Conservation (phyloP, 2,888 invertebrate species). For the Drosophila nigricruria region DNA sequence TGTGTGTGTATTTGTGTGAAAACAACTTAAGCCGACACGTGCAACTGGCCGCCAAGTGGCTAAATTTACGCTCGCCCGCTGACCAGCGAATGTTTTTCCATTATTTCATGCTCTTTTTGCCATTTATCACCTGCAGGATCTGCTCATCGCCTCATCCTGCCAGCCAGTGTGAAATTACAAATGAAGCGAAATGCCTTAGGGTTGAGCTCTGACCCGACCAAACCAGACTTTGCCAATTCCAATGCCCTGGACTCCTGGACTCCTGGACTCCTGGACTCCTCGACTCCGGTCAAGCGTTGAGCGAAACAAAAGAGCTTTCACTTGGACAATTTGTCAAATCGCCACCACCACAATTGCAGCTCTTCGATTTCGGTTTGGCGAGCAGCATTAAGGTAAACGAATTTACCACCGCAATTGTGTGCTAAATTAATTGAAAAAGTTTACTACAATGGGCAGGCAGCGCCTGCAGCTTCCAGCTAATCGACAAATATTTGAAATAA, state of each 20-base stretch:
- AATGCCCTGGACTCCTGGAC: neutral
- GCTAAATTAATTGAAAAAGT: slow-evolving; percentile 78
- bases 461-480: slow-evolving; percentile 41
- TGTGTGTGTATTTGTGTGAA: neutral
- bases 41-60: slow-evolving; percentile 31
- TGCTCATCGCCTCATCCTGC: slow-evolving; percentile 15
- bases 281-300: slow-evolving; percentile 7
- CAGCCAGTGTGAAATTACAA: slow-evolving; percentile 59
- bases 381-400: slow-evolving; percentile 58
- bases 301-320: slow-evolving; percentile 66
- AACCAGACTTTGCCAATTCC: neutral
- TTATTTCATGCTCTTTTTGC: slow-evolving; percentile 73
- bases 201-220: slow-evolving; percentile 8
- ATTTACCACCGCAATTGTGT: slow-evolving; percentile 60
- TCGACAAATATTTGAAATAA: slow-evolving; percentile 75
- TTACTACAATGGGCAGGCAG: slow-evolving; percentile 46
- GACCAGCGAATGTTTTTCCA: slow-evolving; percentile 70
- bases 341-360: slow-evolving; percentile 73
- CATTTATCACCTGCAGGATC: slow-evolving; percentile 76
- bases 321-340: slow-evolving; percentile 77
- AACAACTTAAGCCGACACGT: slow-evolving; percentile 16
- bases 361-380: slow-evolving; percentile 35
- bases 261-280: too few species aligned
- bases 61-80: slow-evolving; percentile 29
- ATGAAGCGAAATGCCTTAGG: slow-evolving; percentile 36